Percentiles rank a stretch among this genome's conserved stretches.
These are phyloP conservation scores for Spilarctia lutea DNA, from an alignment of 2,888 invertebrate genomes.

Conservation along the genomic window DNA sequence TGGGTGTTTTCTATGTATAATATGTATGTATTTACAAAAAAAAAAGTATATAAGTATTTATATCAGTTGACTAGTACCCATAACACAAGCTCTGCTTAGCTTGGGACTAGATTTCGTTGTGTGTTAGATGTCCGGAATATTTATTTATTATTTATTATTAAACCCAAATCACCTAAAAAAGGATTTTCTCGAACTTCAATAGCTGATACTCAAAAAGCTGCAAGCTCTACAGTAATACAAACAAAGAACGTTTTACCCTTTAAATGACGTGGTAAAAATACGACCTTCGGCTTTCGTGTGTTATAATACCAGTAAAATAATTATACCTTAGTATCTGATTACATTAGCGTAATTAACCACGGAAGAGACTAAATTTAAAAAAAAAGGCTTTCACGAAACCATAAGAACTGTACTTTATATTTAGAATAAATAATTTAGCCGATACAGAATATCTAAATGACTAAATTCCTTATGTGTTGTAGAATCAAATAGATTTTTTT, in stretches of 20 bases:
- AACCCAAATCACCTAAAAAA: too few relatives aligned
- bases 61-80: too few relatives aligned
- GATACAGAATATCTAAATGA: not conserved
- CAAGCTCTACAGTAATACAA: not conserved
- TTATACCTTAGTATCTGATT: constrained; percentile 5
- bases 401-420: not conserved
- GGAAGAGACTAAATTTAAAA: constrained; percentile 4
- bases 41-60: too few relatives aligned
- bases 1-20: too few relatives aligned
- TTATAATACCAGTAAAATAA: constrained; percentile 6
- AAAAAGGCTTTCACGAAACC: not conserved
- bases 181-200: not conserved
- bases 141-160: too few relatives aligned
- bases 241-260: constrained; percentile 2
- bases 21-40: too few relatives aligned
- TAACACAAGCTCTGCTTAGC: too few relatives aligned
- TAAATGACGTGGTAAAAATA: not conserved
- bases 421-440: not conserved
- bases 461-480: not conserved
- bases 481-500: too few relatives aligned
- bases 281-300: constrained; percentile 7
- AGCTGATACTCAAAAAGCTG: not conserved
- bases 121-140: too few relatives aligned
- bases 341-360: constrained; percentile 4
- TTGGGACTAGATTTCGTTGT: too few relatives aligned